Percentiles rank a stretch among this genome's conserved stretches.
Evolutionary conservation across 2,888 invertebrate genomes (phyloP).

Genomic region (Chrysolina haemoptera): DNA sequence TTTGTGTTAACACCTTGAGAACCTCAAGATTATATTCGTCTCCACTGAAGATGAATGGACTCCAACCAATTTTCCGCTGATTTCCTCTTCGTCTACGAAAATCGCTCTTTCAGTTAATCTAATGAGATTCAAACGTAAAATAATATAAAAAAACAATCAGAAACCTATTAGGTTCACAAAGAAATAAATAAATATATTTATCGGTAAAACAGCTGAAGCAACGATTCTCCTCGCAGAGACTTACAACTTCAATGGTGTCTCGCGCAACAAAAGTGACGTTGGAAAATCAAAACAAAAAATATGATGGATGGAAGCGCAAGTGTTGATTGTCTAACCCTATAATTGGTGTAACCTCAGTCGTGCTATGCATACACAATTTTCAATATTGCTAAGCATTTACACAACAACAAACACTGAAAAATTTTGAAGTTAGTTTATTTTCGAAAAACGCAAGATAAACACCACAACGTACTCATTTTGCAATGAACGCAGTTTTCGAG

Average conservation of each 20-base stretch:
- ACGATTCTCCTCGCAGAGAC: background rate
- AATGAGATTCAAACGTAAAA: background rate
- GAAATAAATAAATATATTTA: constrained; percentile 11
- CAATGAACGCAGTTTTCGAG: no score
- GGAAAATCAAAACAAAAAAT: constrained; percentile 1
- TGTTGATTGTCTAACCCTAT: constrained; percentile 56
- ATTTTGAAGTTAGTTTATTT: constrained; percentile 29
- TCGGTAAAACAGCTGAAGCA: background rate
- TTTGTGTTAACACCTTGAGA: no score
- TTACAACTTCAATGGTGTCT: constrained; percentile 2
- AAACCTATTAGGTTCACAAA: background rate
- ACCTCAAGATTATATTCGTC: no score
- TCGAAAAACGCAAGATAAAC: constrained; percentile 16
- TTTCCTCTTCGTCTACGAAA: background rate
- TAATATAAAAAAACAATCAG: background rate
- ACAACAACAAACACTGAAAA: constrained; percentile 51
- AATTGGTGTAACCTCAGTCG: constrained; percentile 53
- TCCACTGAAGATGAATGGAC: no score
- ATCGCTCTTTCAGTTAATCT: background rate
- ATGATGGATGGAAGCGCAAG: constrained; percentile 52
- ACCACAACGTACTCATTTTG: background rate
- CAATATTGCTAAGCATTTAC: constrained; percentile 56
- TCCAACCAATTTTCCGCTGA: background rate
- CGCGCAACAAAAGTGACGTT: background rate
- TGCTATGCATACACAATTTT: constrained; percentile 42